These are phyloP conservation scores for Murina feae DNA, from an alignment of 2,113 vertebrate species.

Conservation along the genomic window DNA sequence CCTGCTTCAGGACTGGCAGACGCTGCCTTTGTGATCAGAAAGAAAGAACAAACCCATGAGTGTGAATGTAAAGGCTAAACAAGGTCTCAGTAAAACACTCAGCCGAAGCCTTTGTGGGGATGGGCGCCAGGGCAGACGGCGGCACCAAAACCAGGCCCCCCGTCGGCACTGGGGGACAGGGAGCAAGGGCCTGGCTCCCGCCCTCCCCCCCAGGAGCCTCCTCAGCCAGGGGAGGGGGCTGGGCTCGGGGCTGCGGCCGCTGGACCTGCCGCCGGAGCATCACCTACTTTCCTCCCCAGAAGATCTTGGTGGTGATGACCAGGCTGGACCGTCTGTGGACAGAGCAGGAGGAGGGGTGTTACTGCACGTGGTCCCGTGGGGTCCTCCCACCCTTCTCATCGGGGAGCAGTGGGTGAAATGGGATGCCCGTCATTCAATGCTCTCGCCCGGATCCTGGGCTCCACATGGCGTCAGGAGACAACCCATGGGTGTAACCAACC, in stretches of 20 bases:
- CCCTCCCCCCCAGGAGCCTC: neutral
- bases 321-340: constrained; percentile 92
- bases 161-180: neutral
- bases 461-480: neutral
- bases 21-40: neutral
- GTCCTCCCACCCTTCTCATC: neutral
- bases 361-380: accelerated
- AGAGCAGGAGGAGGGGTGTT: neutral
- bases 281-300: constrained; percentile 99
- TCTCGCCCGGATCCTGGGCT: neutral
- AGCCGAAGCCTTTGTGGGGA: neutral
- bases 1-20: no score
- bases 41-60: neutral
- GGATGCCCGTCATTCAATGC: neutral
- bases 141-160: neutral
- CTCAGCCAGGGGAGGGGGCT: accelerated
- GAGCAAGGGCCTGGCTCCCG: neutral
- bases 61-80: neutral
- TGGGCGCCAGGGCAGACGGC: accelerated
- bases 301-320: constrained; percentile 99
- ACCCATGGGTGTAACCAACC: no score
- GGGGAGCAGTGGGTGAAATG: accelerated
- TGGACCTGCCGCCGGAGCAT: accelerated
- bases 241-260: accelerated
- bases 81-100: neutral